These are phyloP conservation scores for Gavialis gangeticus DNA, from an alignment of 2,113 vertebrate genomes.

Conservation along the genomic window DNA sequence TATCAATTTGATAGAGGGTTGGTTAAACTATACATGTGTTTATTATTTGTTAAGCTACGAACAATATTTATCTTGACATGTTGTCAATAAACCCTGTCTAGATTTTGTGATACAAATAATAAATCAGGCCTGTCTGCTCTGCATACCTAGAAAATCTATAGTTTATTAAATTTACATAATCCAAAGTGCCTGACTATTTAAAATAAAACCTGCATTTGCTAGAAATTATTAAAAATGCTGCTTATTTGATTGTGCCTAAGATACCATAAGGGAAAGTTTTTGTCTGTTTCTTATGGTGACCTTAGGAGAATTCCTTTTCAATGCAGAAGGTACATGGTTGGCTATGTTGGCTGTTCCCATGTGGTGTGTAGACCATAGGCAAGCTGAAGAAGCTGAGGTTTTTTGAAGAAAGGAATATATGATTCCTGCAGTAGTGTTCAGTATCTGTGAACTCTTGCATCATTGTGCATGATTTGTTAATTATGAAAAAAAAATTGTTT, in stretches of 20 bases:
- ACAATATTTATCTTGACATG: neutral
- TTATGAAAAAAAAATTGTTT: neutral
- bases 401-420: neutral
- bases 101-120: neutral
- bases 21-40: neutral
- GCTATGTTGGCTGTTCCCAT: neutral
- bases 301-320: neutral
- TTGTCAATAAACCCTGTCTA: neutral
- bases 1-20: neutral
- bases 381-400: neutral
- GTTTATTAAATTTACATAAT: neutral
- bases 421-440: no score
- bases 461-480: neutral
- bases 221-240: neutral
- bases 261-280: neutral
- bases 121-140: neutral
- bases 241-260: neutral
- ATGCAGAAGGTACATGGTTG: neutral
- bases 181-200: neutral
- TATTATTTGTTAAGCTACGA: neutral
- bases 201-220: neutral
- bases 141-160: neutral
- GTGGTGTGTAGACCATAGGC: neutral
- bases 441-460: neutral
- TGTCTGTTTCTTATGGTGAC: neutral